phyloP scores from a whole-genome alignment of 2,113 vertebrate species.

The Talpa occidentalis region DNA sequence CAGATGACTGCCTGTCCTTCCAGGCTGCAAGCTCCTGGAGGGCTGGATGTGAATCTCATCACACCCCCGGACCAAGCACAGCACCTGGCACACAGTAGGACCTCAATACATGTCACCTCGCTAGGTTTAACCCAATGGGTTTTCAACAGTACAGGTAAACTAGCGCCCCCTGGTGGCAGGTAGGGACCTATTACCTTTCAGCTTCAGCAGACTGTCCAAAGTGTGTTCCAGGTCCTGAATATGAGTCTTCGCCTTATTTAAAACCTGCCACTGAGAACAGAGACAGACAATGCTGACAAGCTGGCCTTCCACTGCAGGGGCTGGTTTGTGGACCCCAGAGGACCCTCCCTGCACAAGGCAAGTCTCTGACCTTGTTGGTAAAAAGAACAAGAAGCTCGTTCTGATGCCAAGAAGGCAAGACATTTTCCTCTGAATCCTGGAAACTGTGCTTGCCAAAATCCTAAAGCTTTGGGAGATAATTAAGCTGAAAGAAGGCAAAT shows the following conservation, averaged over 20 bases:
- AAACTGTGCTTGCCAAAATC: conserved; percentile 1
- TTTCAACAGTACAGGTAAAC: not conserved
- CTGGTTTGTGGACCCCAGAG: not conserved
- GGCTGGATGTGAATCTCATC: not conserved
- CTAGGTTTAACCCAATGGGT: not conserved
- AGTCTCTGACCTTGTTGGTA: not conserved
- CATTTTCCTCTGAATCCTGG: not conserved
- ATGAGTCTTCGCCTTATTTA: conserved; percentile 87
- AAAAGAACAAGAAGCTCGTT: not conserved
- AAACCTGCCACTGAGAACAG: conserved; percentile 89
- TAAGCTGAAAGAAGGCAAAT: not conserved
- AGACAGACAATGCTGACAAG: conserved; percentile 75
- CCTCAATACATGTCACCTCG: not conserved
- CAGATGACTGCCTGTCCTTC: not conserved
- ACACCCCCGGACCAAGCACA: not conserved
- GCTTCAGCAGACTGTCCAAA: conserved; percentile 87
- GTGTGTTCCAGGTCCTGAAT: conserved; percentile 88
- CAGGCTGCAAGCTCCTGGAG: not conserved
- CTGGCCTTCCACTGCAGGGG: not conserved
- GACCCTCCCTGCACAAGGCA: not conserved
- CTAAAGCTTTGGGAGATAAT: not conserved
- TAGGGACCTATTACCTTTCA: conserved; percentile 86
- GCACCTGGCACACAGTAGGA: not conserved
- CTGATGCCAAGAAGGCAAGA: not conserved
- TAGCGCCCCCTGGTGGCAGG: not conserved